Evolutionary conservation across 2,797 vertebrate species (phyloP).

Genomic region (Poecilia gillii): DNA sequence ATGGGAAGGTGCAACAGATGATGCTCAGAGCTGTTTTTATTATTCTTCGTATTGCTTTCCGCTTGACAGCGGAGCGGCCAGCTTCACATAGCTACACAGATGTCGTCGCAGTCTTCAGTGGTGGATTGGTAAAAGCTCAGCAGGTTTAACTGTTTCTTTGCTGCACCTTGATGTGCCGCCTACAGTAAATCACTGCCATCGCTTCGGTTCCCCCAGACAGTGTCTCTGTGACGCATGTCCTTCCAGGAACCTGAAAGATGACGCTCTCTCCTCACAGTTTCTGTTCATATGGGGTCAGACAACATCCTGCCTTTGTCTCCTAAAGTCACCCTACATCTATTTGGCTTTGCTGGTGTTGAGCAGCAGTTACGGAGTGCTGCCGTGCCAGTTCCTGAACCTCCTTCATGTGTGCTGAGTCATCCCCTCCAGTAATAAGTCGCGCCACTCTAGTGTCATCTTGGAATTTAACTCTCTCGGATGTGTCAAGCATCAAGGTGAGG

Average conservation of each 20-base stretch:
- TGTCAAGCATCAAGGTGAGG: not conserved
- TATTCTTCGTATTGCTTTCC: not conserved
- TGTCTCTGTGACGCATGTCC: not conserved
- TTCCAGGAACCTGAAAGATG: not conserved
- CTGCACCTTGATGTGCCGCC: not conserved
- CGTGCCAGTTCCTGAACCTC: not conserved
- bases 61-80: not conserved
- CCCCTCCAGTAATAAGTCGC: not conserved
- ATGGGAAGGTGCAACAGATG: not conserved
- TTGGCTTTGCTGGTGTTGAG: not conserved
- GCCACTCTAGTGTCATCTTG: not conserved
- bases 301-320: not conserved
- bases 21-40: not conserved
- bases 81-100: not conserved
- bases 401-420: not conserved
- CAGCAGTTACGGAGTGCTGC: not conserved
- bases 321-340: not conserved
- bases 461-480: not conserved
- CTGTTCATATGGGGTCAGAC: not conserved
- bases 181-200: not conserved
- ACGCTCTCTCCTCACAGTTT: not conserved
- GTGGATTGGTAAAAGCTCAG: not conserved
- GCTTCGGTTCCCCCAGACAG: not conserved
- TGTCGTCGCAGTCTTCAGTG: not conserved
- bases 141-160: not conserved